Conservation (phyloP, 2,888 invertebrate species). For the Callyntrura sp. region DNA sequence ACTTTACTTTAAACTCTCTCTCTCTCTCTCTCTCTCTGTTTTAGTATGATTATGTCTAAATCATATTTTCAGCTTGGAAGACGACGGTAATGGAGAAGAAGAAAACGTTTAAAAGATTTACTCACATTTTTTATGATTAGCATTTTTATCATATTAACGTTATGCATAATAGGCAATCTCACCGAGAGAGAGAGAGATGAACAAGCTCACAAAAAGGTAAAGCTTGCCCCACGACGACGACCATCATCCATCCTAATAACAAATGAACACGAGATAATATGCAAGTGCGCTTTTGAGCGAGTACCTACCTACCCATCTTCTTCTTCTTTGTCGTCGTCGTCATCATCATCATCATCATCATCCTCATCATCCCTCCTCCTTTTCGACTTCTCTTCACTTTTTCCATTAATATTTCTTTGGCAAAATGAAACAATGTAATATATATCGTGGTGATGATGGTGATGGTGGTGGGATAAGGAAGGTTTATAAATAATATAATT, state of each 20-base stretch:
- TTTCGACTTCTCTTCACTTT: slow-evolving; percentile 34
- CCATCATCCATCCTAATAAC: too few relatives aligned
- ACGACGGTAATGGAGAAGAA: neutral
- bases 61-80: slow-evolving; percentile 7
- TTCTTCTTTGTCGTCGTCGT: too few relatives aligned
- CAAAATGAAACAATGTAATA: slow-evolving; percentile 33
- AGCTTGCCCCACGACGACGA: too few relatives aligned
- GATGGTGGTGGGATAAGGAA: slow-evolving; percentile 2
- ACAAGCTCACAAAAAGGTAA: too few relatives aligned
- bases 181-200: neutral
- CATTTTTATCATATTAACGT: slow-evolving; percentile 41
- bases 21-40: slow-evolving; percentile 8
- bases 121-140: slow-evolving; percentile 48
- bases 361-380: slow-evolving; percentile 26
- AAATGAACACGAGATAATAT: slow-evolving; percentile 53
- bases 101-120: slow-evolving; percentile 32
- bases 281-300: too few relatives aligned
- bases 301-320: slow-evolving; percentile 14
- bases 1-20: neutral
- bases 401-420: slow-evolving; percentile 36
- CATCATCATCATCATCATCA: too few relatives aligned
- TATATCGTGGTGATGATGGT: slow-evolving; percentile 21
- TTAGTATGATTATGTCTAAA: neutral
- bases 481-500: slow-evolving; percentile 36
- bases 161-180: neutral